Conservation (phyloP, 2,888 invertebrate genomes). For the Miltochrista miniata region DNA sequence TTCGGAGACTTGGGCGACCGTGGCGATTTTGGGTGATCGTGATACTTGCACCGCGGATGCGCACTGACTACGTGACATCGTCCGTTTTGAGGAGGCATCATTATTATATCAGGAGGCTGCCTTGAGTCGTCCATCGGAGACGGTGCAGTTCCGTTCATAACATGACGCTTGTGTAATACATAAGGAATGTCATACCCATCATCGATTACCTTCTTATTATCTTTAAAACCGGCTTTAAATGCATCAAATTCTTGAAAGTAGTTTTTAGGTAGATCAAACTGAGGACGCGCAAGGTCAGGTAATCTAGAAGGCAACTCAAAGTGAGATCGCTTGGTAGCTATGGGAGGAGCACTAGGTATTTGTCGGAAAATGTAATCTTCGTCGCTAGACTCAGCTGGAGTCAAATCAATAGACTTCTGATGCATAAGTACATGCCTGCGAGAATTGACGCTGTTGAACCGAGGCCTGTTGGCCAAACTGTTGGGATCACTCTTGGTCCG, state of each 20-base stretch:
- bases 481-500: slow-evolving; percentile 95
- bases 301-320: slow-evolving; percentile 85
- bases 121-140: slow-evolving; percentile 78
- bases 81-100: slow-evolving; percentile 75
- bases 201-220: slow-evolving; percentile 70
- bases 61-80: slow-evolving; percentile 69
- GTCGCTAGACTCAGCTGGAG: slow-evolving; percentile 93
- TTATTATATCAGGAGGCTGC: slow-evolving; percentile 73
- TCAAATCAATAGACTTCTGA: slow-evolving; percentile 93
- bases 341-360: slow-evolving; percentile 88
- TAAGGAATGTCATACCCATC: slow-evolving; percentile 91
- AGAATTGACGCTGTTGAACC: slow-evolving; percentile 88
- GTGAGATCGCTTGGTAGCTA: slow-evolving; percentile 88
- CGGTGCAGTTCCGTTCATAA: slow-evolving; percentile 92
- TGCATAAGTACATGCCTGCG: slow-evolving; percentile 92
- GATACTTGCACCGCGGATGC: slow-evolving; percentile 77
- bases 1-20: slow-evolving; percentile 76
- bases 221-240: slow-evolving; percentile 81
- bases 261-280: slow-evolving; percentile 88
- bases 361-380: slow-evolving; percentile 91
- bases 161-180: slow-evolving; percentile 91
- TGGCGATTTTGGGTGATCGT: slow-evolving; percentile 79
- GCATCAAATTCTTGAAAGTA: slow-evolving; percentile 88
- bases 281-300: slow-evolving; percentile 85
- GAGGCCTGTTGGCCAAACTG: slow-evolving; percentile 88